Conservation (phyloP, 2,797 vertebrate genomes). For the Eleutherodactylus coqui region DNA sequence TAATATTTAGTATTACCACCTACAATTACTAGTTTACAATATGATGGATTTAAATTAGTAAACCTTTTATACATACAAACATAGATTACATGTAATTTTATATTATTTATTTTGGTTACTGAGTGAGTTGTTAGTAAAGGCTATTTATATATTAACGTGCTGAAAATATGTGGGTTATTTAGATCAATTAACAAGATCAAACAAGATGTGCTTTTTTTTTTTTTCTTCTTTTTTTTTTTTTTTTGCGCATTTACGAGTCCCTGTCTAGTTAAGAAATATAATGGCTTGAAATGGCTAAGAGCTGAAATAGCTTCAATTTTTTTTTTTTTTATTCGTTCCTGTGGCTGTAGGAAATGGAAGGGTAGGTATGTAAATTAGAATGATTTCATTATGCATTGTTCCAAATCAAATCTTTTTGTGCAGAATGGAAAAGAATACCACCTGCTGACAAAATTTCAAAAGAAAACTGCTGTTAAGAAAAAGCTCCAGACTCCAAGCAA, state of each 20-base stretch:
- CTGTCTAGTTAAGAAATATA: background rate
- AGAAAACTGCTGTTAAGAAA: constrained; percentile 44
- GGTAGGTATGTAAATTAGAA: constrained; percentile 57
- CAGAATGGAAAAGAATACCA: constrained; percentile 51
- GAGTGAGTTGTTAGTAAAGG: too few species aligned
- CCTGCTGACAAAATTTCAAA: constrained; percentile 58
- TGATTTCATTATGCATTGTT: constrained; percentile 58
- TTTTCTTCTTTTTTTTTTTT: background rate
- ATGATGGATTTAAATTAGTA: too few species aligned
- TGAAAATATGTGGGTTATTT: too few species aligned
- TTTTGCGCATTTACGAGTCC: background rate
- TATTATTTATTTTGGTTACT: too few species aligned
- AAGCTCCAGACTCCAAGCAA: constrained; percentile 34
- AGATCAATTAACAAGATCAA: background rate
- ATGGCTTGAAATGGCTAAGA: background rate
- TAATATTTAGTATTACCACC: too few species aligned
- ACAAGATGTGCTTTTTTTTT: background rate
- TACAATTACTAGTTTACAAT: background rate
- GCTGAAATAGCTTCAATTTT: background rate
- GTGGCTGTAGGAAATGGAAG: constrained; percentile 34
- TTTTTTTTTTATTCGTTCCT: constrained; percentile 11
- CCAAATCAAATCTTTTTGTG: constrained; percentile 59
- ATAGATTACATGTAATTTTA: too few species aligned
- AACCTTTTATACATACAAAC: too few species aligned
- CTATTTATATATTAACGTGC: too few species aligned